Evolutionary conservation across 2,113 vertebrate genomes (phyloP).

Genomic region (Seriola rivoliana): DNA sequence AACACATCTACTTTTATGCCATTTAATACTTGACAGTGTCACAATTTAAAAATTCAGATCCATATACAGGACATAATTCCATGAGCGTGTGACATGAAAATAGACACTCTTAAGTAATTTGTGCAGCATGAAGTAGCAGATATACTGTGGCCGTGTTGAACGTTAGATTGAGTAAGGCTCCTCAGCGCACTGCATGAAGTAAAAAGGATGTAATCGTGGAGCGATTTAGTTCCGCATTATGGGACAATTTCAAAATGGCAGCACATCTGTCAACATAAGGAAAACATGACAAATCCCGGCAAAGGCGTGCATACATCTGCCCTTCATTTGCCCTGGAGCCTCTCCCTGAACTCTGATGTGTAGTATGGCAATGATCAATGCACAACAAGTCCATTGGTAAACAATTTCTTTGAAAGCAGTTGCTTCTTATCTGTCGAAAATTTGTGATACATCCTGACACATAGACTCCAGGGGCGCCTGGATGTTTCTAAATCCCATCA

Average conservation of each 20-base stretch:
- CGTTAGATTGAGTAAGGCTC: conserved; percentile 31
- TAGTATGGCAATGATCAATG: conserved; percentile 57
- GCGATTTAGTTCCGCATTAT: conserved; percentile 58
- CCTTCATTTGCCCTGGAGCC: conserved; percentile 71
- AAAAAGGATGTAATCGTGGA: conserved; percentile 66
- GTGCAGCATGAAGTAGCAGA: conserved; percentile 19
- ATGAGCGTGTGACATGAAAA: conserved; percentile 36
- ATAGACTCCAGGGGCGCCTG: conserved; percentile 35
- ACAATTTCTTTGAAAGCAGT: conserved; percentile 48
- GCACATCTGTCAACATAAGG: conserved; percentile 70
- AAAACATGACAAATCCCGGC: conserved; percentile 72
- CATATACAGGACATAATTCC: conserved; percentile 52
- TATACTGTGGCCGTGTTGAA: conserved; percentile 21
- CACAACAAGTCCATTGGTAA: conserved; percentile 46
- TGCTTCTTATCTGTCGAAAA: conserved; percentile 59
- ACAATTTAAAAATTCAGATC: conserved; percentile 62
- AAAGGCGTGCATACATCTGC: conserved; percentile 62
- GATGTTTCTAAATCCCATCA: conserved; percentile 49
- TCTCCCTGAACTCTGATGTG: conserved; percentile 58
- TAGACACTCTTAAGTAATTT: conserved; percentile 51
- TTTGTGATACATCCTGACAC: conserved; percentile 40
- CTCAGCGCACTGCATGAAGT: conserved; percentile 39
- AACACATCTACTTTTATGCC: conserved; percentile 64
- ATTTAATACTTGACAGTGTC: conserved; percentile 62
- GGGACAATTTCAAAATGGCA: conserved; percentile 67